Conservation (phyloP, 2,888 invertebrate genomes). For the Elmis aenea region DNA sequence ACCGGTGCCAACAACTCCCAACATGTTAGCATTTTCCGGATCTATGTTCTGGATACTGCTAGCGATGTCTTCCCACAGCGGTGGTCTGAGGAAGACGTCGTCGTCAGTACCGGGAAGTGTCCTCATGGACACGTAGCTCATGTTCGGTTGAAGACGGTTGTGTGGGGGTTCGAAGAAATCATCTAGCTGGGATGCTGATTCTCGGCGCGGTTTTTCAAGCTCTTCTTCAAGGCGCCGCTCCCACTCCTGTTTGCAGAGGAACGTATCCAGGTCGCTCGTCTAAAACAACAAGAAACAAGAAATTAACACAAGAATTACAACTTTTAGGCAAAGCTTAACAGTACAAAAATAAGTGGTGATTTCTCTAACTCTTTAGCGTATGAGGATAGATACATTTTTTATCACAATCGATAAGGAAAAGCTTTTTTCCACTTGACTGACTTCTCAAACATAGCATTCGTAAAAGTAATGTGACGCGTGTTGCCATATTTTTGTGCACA, state of each 20-base stretch:
- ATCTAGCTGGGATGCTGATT: conserved; percentile 59
- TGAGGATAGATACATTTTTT: too few relatives aligned
- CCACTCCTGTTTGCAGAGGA: conserved; percentile 74
- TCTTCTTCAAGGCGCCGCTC: conserved; percentile 61
- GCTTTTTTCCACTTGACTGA: too few relatives aligned
- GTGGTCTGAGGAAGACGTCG: conserved; percentile 82
- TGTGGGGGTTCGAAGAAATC: conserved; percentile 56
- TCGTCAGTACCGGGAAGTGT: conserved; percentile 61
- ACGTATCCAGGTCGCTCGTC: conserved; percentile 75
- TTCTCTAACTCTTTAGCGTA: too few relatives aligned
- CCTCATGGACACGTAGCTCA: conserved; percentile 54
- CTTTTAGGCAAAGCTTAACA: too few relatives aligned
- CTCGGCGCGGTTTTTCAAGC: conserved; percentile 52
- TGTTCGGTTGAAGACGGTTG: conserved; percentile 30
- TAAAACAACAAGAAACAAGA: conserved; percentile 43
- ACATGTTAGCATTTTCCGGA: conserved; percentile 84
- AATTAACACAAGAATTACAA: too few relatives aligned
- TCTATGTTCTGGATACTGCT: conserved; percentile 87
- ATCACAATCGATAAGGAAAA: too few relatives aligned
- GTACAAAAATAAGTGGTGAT: too few relatives aligned
- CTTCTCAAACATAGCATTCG: too few relatives aligned
- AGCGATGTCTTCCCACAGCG: conserved; percentile 88
- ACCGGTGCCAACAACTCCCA: conserved; percentile 63
- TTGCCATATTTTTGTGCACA: too few relatives aligned
- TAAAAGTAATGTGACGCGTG: too few relatives aligned